Percentiles rank a stretch among this genome's conserved stretches.
These are phyloP conservation scores for Myotis pilosus DNA, from an alignment of 2,797 vertebrate genomes.

Conservation along the genomic window DNA sequence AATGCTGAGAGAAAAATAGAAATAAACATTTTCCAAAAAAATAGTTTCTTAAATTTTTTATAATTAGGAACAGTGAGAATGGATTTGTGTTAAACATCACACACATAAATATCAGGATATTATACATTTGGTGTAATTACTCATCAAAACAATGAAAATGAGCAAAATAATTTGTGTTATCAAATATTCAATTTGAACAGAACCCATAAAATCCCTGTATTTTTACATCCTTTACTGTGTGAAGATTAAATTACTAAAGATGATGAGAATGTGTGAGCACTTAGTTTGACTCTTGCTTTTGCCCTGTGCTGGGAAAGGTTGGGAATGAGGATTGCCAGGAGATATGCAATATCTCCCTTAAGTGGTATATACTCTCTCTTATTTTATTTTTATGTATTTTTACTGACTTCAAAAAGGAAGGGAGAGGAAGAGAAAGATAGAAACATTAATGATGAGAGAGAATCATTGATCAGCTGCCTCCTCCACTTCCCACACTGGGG, in stretches of 20 bases:
- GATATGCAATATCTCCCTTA: too few relatives aligned
- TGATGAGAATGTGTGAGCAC: neutral
- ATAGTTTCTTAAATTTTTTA: neutral
- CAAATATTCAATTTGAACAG: neutral
- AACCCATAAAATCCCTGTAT: neutral
- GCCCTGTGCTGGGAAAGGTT: neutral
- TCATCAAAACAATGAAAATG: slow-evolving; percentile 5
- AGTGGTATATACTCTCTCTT: neutral
- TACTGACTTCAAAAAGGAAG: too few relatives aligned
- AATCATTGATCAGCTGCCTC: too few relatives aligned
- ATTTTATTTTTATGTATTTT: too few relatives aligned
- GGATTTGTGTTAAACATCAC: neutral
- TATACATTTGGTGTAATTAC: neutral
- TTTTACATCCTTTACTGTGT: neutral
- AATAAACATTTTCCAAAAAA: neutral
- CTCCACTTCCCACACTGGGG: too few relatives aligned
- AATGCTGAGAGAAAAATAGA: neutral
- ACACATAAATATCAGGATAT: neutral
- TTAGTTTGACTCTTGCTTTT: neutral
- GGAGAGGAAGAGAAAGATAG: too few relatives aligned
- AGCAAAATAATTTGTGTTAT: neutral
- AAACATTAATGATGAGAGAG: too few relatives aligned
- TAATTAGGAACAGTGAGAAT: neutral
- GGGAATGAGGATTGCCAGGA: neutral
- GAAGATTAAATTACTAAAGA: neutral